A percentile compares a stretch with the other conserved stretches of the same genome.
Evolutionary conservation across 2,797 vertebrate genomes (phyloP).

Genomic region (Gephyroberyx darwinii): DNA sequence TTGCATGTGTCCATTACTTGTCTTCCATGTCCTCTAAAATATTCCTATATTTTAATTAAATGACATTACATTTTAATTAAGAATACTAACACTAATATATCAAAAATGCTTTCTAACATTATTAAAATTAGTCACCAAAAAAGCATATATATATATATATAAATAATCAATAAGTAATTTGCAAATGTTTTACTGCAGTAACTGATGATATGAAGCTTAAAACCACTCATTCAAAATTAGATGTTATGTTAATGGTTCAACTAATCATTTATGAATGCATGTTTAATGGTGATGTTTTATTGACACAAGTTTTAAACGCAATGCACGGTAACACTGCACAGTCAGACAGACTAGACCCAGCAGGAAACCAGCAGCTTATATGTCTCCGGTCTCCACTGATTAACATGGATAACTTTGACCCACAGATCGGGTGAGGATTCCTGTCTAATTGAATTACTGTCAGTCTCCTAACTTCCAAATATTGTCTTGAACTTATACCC

Average conservation of each 20-base stretch:
- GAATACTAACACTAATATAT: neutral
- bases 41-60: neutral
- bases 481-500: conserved; percentile 88
- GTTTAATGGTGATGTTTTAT: conserved; percentile 35
- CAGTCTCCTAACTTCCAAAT: conserved; percentile 84
- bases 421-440: conserved; percentile 82
- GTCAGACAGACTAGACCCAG: conserved; percentile 70
- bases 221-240: neutral
- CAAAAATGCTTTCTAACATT: neutral
- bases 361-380: conserved; percentile 81
- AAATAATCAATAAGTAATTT: no score
- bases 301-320: conserved; percentile 40
- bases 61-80: neutral
- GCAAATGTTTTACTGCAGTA: no score
- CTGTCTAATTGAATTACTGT: conserved; percentile 91
- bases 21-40: neutral
- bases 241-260: neutral
- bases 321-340: conserved; percentile 38
- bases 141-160: no score
- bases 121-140: no score
- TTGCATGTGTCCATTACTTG: neutral
- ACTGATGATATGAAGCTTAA: no score
- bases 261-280: neutral
- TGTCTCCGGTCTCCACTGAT: conserved; percentile 82
- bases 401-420: conserved; percentile 89